phyloP scores from a whole-genome alignment of 2,888 invertebrate species.

The Therioaphis trifolii region DNA sequence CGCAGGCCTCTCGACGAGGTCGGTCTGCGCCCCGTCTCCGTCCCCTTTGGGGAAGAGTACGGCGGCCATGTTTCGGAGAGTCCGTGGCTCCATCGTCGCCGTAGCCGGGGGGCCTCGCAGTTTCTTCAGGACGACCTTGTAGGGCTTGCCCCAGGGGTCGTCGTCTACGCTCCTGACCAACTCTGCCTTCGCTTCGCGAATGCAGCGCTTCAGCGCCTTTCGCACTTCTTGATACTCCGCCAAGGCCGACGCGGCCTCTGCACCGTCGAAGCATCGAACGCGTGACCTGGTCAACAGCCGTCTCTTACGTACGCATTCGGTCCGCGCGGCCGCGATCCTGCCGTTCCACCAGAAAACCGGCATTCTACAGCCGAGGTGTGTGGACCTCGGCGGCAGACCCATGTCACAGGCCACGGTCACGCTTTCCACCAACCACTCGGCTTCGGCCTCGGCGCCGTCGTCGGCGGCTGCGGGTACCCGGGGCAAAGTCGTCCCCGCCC shows the following conservation, averaged over 20 bases:
- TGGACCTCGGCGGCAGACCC: not conserved
- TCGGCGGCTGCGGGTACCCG: not conserved
- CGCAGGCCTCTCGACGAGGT: no score
- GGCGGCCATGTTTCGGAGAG: not conserved
- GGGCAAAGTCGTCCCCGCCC: not conserved
- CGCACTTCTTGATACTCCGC: no score
- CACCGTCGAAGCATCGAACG: no score
- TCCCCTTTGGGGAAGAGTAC: not conserved
- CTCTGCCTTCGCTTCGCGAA: no score
- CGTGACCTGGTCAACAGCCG: not conserved
- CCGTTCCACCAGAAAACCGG: constrained; percentile 14
- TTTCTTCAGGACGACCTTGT: no score
- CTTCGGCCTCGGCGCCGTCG: not conserved
- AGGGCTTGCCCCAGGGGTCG: no score
- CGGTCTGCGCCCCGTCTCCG: no score
- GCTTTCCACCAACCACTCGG: not conserved
- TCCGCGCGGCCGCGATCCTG: not conserved
- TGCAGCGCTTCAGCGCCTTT: no score
- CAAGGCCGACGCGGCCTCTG: no score
- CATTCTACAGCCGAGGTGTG: not conserved
- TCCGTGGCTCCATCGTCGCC: no score
- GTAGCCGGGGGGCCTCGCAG: no score
- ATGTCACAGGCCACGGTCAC: not conserved
- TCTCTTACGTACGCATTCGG: not conserved
- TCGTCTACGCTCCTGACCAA: no score